A percentile compares a stretch with the other conserved stretches of the same genome.
These are phyloP conservation scores for Bucorvus abyssinicus DNA, from an alignment of 2,797 vertebrate species.

Conservation along the genomic window DNA sequence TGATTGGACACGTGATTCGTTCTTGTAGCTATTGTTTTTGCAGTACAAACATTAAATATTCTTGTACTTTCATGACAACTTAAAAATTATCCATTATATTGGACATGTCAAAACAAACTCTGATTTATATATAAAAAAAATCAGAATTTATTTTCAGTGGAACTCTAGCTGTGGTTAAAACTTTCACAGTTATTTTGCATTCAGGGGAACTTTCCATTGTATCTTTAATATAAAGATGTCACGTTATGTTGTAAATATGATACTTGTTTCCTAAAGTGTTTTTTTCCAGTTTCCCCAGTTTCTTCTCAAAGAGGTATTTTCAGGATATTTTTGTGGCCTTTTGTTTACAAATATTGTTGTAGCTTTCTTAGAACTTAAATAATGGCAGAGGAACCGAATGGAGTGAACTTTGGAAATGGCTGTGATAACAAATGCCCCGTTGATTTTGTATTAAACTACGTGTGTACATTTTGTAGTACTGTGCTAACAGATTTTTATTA, in stretches of 20 bases:
- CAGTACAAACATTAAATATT: conserved; percentile 39
- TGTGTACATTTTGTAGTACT: background rate
- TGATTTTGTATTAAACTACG: background rate
- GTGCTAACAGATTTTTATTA: background rate
- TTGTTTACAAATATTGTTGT: background rate
- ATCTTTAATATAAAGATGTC: background rate
- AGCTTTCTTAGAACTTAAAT: background rate
- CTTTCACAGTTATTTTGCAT: background rate
- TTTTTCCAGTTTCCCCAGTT: background rate
- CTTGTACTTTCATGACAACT: conserved; percentile 30
- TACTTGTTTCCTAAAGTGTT: background rate
- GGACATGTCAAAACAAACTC: conserved; percentile 26
- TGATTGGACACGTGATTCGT: conserved; percentile 41
- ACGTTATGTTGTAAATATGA: background rate
- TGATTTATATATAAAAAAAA: background rate
- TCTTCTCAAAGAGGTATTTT: background rate
- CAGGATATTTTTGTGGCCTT: background rate
- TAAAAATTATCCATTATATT: conserved; percentile 36
- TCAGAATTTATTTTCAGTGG: background rate
- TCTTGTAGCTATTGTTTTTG: conserved; percentile 53
- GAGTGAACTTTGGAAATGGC: background rate
- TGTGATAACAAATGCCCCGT: background rate
- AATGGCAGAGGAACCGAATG: background rate
- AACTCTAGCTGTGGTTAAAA: background rate
- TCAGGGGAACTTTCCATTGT: background rate